phyloP scores from a whole-genome alignment of 2,888 invertebrate species.

The Synergus umbraculus region DNA sequence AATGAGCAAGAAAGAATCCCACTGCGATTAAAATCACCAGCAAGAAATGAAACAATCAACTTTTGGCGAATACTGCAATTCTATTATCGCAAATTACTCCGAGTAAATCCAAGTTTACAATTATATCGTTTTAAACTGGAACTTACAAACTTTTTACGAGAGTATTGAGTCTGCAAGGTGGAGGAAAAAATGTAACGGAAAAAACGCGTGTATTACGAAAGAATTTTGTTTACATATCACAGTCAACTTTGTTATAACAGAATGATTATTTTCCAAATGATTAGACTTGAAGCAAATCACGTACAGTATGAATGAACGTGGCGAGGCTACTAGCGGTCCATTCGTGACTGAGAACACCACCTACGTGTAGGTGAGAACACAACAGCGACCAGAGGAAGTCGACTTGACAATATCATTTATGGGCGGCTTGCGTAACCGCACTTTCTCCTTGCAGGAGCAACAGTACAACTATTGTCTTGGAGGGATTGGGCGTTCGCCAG shows the following conservation, averaged over 20 bases:
- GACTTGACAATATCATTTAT: constrained; percentile 75
- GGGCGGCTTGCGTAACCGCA: constrained; percentile 73
- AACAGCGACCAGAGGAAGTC: constrained; percentile 51
- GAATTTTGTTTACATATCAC: not conserved
- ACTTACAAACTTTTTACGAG: not conserved
- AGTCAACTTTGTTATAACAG: not conserved
- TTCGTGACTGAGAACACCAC: constrained; percentile 61
- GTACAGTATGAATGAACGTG: constrained; percentile 57
- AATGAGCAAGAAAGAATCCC: not conserved
- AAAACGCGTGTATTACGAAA: too few species aligned
- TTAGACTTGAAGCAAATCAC: constrained; percentile 33
- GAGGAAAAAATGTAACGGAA: too few species aligned
- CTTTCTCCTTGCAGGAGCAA: constrained; percentile 70
- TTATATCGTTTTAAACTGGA: not conserved
- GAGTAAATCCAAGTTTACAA: too few species aligned
- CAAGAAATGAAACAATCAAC: not conserved
- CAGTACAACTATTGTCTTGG: constrained; percentile 54
- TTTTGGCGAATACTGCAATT: not conserved
- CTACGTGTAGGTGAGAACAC: constrained; percentile 51
- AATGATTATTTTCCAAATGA: not conserved
- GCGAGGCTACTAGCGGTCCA: constrained; percentile 62
- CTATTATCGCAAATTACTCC: not conserved
- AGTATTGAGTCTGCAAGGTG: not conserved
- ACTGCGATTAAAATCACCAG: not conserved
- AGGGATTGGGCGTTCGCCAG: constrained; percentile 44